phyloP scores from a whole-genome alignment of 2,113 vertebrate genomes.

The Bagarius yarrelli region DNA sequence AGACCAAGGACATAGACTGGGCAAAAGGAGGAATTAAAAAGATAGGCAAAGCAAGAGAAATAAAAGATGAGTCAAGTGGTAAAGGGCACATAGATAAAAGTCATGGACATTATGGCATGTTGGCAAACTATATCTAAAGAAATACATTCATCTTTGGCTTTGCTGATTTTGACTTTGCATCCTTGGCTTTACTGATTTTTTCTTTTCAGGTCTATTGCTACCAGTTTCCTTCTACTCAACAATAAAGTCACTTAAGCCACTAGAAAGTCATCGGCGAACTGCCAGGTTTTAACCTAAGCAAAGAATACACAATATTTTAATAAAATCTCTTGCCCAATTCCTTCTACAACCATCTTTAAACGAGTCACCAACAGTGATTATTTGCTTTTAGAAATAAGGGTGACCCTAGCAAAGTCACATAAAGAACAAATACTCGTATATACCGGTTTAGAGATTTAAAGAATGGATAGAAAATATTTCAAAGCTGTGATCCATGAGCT shows the following conservation, averaged over 20 bases:
- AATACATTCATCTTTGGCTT: constrained; percentile 17
- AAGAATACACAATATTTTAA: background rate
- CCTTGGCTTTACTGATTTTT: too few relatives aligned
- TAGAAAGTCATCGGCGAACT: background rate
- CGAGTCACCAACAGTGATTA: background rate
- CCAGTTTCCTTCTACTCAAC: constrained; percentile 9
- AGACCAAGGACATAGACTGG: constrained; percentile 45
- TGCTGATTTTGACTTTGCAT: too few relatives aligned
- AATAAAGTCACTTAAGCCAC: background rate
- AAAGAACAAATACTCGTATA: constrained; percentile 2
- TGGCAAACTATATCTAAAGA: constrained; percentile 16
- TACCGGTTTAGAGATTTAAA: constrained; percentile 23
- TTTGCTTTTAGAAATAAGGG: background rate
- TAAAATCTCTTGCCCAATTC: background rate
- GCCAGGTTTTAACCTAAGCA: background rate
- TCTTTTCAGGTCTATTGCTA: constrained; percentile 18
- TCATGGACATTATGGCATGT: background rate
- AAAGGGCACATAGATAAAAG: constrained; percentile 24
- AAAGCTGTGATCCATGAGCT: constrained; percentile 24
- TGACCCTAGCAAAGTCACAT: background rate
- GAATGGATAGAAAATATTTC: constrained; percentile 27
- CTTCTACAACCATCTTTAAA: background rate
- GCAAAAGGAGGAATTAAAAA: constrained; percentile 24
- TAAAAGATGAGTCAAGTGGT: constrained; percentile 14
- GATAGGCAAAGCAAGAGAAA: constrained; percentile 15